Percentiles rank a stretch among this genome's conserved stretches.
phyloP scores from a whole-genome alignment of 2,888 invertebrate genomes.

The Cyrtodaria siliqua region DNA sequence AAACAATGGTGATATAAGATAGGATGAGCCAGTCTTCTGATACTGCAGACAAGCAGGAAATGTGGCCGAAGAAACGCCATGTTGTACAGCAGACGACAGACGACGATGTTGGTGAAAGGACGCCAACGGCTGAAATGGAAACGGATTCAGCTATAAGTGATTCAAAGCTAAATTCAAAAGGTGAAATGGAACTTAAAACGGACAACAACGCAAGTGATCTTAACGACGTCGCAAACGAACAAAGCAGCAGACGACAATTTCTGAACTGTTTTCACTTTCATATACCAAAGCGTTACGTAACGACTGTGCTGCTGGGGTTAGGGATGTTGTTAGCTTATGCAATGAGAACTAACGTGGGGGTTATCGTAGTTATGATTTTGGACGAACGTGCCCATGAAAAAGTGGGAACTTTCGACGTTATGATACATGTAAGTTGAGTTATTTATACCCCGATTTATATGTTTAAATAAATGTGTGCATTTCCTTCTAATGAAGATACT shows the following conservation, averaged over 20 bases:
- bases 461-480: too few relatives aligned
- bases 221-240: neutral
- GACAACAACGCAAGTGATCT: neutral
- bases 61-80: constrained; percentile 20
- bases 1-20: neutral
- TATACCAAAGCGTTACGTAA: constrained; percentile 75
- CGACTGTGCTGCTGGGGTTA: constrained; percentile 71
- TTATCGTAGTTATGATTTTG: constrained; percentile 82
- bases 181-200: neutral
- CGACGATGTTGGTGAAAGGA: too few relatives aligned
- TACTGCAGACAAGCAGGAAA: constrained; percentile 3
- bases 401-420: constrained; percentile 66
- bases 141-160: too few relatives aligned
- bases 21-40: neutral
- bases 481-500: too few relatives aligned
- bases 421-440: constrained; percentile 53
- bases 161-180: too few relatives aligned
- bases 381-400: constrained; percentile 72
- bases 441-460: neutral
- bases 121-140: too few relatives aligned
- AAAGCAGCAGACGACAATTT: neutral
- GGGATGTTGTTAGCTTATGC: constrained; percentile 82
- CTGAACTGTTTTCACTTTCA: constrained; percentile 26
- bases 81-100: too few relatives aligned
- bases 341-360: constrained; percentile 83